phyloP scores from a whole-genome alignment of 37 sponge, comb jelly and placozoan species.

The Cladorhizidae sp. region DNA sequence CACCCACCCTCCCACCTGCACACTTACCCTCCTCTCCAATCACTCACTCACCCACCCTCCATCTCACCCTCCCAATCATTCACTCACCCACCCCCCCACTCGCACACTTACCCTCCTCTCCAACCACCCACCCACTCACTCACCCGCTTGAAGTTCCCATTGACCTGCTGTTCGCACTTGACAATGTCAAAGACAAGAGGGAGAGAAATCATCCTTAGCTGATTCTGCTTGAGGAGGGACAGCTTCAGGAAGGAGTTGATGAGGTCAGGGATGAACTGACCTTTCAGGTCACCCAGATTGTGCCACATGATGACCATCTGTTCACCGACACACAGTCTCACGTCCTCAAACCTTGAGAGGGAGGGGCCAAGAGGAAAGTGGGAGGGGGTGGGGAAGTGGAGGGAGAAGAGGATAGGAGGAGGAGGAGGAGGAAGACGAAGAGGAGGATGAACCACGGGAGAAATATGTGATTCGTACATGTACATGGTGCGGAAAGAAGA shows the following conservation, averaged over 20 bases:
- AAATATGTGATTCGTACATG: no score
- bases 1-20: not conserved
- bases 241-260: conserved; percentile 52
- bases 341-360: conserved; percentile 61
- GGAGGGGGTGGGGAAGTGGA: not conserved
- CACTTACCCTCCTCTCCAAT: no score
- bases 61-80: conserved; percentile 23
- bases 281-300: conserved; percentile 39
- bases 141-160: conserved; percentile 60
- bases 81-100: conserved; percentile 34
- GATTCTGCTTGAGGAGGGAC: conserved; percentile 48
- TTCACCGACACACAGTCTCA: conserved; percentile 32
- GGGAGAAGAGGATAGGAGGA: not conserved
- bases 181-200: conserved; percentile 67
- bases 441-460: not conserved
- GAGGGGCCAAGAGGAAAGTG: no score
- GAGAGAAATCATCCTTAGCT: conserved; percentile 34
- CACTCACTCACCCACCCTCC: no score
- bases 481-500: no score
- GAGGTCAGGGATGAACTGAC: conserved; percentile 60
- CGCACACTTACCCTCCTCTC: conserved; percentile 35
- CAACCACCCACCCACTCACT: no score
- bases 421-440: no score
- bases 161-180: conserved; percentile 44
- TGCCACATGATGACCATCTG: conserved; percentile 59